Conservation (phyloP, 2,113 vertebrate species). For the Athene cunicularia region DNA sequence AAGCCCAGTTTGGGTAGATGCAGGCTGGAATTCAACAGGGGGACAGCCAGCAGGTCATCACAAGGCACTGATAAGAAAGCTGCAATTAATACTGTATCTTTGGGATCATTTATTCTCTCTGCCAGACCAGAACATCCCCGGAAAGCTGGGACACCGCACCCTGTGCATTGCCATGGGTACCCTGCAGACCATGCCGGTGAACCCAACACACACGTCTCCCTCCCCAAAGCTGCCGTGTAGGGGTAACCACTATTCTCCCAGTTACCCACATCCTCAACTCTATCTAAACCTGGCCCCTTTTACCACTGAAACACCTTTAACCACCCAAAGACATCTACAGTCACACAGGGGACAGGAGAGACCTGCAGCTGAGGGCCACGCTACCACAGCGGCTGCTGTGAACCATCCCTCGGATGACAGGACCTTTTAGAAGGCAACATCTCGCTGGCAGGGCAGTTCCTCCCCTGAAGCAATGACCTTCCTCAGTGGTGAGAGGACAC, state of each 20-base stretch:
- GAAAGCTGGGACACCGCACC: background rate
- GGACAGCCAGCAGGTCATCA: background rate
- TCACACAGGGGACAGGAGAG: background rate
- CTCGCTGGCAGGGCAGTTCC: background rate
- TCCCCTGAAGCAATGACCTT: background rate
- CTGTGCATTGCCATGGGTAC: background rate
- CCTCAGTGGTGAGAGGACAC: background rate
- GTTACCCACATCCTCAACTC: background rate
- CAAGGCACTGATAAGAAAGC: background rate
- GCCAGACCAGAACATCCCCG: background rate
- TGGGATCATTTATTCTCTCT: background rate
- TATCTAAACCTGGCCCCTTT: background rate
- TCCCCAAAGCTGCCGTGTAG: background rate
- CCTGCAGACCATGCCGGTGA: background rate
- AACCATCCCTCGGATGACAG: background rate
- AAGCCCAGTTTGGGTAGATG: background rate
- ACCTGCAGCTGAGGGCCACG: background rate
- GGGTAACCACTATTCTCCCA: background rate
- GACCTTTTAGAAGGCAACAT: background rate
- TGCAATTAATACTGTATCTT: background rate
- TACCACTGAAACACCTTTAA: background rate
- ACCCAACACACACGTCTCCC: background rate
- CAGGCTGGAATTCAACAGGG: background rate
- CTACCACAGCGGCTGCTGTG: rapidly evolving
- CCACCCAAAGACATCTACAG: background rate